Evolutionary conservation across 2,888 invertebrate genomes (phyloP), one percentile per base, ranked within the genome.

Genomic region (Athetis lepigone): DNA sequence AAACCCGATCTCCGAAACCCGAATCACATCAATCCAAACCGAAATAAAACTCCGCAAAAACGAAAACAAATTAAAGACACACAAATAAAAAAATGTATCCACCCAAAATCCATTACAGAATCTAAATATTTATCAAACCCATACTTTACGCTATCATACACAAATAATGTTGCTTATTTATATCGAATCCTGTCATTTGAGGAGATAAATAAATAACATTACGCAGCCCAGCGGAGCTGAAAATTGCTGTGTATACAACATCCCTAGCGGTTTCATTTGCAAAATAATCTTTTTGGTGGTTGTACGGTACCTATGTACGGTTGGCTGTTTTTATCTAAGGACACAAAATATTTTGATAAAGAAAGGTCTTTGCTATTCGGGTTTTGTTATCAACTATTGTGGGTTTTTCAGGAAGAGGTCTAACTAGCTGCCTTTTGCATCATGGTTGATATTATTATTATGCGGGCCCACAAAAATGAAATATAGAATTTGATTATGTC

Each of bases 131-230:
- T 68, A 64, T 45, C 36, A 59, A 66, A 58, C 43, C 39, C 9
- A 61, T 57, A 49, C 62, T 55, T 63, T 39, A 55, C 47, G 39
- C 46, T 63, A 62, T 67, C 40, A 62, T 75, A 49, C 52, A 64
- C 67, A 75, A 66, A 79, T 71, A 67, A 71, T 65, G 88, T 88
- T 85, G 87, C 85, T 86, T 88, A 88, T 88, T 87, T 89, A 86
- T 88, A 88, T 87, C 83, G 85, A 79, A 83, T 86, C 81, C 85
- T 88, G 91, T 91, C 90, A 89, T 91, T 90, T 89, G 87, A 85
- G 88, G 86, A 87, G 87, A 89, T 91, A 92, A 92, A 92, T 89
- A 90, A 89, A 92, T 89, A 90, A 88, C 88, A 92, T 92, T 88
- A 91, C 84, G 63, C 90, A 83, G 87, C 42, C 77, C 92, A 88